phyloP scores from a whole-genome alignment of 2,888 invertebrate species.

The Stenodera caucasica region DNA sequence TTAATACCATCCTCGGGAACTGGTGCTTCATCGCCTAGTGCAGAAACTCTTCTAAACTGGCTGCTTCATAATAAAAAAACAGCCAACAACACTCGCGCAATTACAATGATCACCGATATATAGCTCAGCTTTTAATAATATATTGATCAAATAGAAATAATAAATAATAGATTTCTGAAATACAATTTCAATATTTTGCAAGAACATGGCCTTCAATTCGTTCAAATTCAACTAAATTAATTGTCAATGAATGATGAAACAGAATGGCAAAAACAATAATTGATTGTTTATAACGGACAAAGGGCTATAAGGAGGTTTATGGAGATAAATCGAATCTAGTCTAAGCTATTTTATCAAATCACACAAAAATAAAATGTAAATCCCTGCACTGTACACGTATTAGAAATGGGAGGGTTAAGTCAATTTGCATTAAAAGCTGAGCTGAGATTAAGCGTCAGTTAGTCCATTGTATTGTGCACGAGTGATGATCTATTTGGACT shows the following conservation, averaged over 20 bases:
- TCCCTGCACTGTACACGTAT: slow-evolving; percentile 52
- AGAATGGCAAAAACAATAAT: slow-evolving; percentile 14
- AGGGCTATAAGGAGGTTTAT: slow-evolving; percentile 34
- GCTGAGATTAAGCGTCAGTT: slow-evolving; percentile 57
- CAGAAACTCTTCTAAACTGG: slow-evolving; percentile 55
- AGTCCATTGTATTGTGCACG: slow-evolving; percentile 57
- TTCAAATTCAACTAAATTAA: slow-evolving; percentile 29
- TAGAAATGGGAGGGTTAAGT: slow-evolving; percentile 53
- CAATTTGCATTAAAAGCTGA: slow-evolving; percentile 58
- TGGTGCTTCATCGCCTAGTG: slow-evolving; percentile 91
- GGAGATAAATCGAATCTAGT: slow-evolving; percentile 40
- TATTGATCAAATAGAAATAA: slow-evolving; percentile 42
- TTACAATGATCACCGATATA: slow-evolving; percentile 53
- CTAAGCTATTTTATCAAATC: slow-evolving; percentile 49
- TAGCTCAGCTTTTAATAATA: slow-evolving; percentile 57
- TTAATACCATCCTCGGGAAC: slow-evolving; percentile 92
- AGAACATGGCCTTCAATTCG: slow-evolving; percentile 55
- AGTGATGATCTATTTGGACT: slow-evolving; percentile 55
- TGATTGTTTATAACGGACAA: slow-evolving; percentile 26
- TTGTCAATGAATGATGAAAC: slow-evolving; percentile 40
- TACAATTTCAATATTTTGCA: slow-evolving; percentile 53
- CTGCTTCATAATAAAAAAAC: slow-evolving; percentile 49
- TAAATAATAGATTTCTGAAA: slow-evolving; percentile 38
- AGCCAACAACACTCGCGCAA: slow-evolving; percentile 56
- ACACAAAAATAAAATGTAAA: slow-evolving; percentile 53